These are phyloP conservation scores for Amphimallon solstitiale DNA, from an alignment of 2,888 invertebrate species.

Conservation along the genomic window DNA sequence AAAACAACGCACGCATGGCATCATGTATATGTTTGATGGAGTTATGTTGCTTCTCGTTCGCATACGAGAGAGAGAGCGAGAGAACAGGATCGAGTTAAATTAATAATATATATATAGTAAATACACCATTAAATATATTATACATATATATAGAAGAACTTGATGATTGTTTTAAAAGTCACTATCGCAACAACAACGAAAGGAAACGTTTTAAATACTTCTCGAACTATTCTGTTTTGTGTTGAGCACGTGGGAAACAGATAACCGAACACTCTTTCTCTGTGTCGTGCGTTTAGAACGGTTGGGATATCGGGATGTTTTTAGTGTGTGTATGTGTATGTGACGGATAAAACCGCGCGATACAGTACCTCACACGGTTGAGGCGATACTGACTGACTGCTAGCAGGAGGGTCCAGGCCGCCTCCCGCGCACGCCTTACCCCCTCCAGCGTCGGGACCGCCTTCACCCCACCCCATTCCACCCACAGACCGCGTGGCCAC, in stretches of 20 bases:
- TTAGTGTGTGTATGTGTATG: slow-evolving; percentile 41
- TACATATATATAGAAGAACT: not conserved
- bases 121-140: no score
- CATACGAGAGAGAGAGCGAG: slow-evolving; percentile 11
- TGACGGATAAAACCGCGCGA: slow-evolving; percentile 13
- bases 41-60: slow-evolving; percentile 32
- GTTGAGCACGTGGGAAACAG: slow-evolving; percentile 54
- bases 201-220: not conserved
- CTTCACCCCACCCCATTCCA: slow-evolving; percentile 61
- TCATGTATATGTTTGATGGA: not conserved
- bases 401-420: slow-evolving; percentile 61
- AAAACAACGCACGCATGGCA: slow-evolving; percentile 52
- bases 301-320: not conserved
- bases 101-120: no score
- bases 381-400: slow-evolving; percentile 52
- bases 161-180: slow-evolving; percentile 10
- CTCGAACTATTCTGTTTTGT: slow-evolving; percentile 44
- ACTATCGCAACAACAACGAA: slow-evolving; percentile 20
- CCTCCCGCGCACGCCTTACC: slow-evolving; percentile 62
- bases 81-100: not conserved
- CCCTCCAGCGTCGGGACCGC: slow-evolving; percentile 58
- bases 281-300: no score
- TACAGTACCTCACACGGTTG: slow-evolving; percentile 50
- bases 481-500: slow-evolving; percentile 61
- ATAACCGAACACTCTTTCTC: slow-evolving; percentile 8